These are phyloP conservation scores for Dicrostonyx torquatus DNA, from an alignment of 2,797 vertebrate genomes.

Conservation along the genomic window DNA sequence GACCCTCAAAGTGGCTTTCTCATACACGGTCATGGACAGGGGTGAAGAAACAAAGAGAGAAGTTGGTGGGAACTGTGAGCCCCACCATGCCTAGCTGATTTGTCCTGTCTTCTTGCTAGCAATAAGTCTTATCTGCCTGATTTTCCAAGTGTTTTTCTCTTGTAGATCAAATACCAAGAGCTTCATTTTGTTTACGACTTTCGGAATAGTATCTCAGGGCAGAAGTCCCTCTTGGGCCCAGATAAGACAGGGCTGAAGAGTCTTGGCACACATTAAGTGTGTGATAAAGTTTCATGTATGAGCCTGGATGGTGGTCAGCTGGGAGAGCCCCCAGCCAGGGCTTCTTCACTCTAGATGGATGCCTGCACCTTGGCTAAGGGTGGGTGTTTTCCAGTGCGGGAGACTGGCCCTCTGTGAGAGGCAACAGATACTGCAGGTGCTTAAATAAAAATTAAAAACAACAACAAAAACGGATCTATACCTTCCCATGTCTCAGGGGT, in stretches of 20 bases:
- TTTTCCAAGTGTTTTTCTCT: slow-evolving; percentile 53
- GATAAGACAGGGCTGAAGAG: slow-evolving; percentile 60
- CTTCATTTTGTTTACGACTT: slow-evolving; percentile 74
- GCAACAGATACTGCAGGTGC: neutral
- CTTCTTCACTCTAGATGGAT: slow-evolving; percentile 44
- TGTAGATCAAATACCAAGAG: slow-evolving; percentile 63
- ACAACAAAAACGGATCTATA: neutral
- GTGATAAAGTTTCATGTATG: slow-evolving; percentile 58
- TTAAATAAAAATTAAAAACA: neutral
- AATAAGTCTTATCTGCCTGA: slow-evolving; percentile 55
- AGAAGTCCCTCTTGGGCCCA: slow-evolving; percentile 57
- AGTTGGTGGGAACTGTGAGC: no score
- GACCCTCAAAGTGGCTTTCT: neutral
- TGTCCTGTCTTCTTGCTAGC: neutral
- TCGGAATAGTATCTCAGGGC: slow-evolving; percentile 69
- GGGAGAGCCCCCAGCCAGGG: slow-evolving; percentile 46
- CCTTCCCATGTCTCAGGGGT: neutral
- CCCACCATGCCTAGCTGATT: neutral
- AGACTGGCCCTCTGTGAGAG: neutral
- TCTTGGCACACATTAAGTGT: slow-evolving; percentile 16
- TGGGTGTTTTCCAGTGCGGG: neutral
- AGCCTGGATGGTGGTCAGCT: slow-evolving; percentile 71
- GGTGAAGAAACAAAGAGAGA: neutral
- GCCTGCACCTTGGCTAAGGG: neutral
- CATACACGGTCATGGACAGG: neutral